phyloP scores from a whole-genome alignment of 2,797 vertebrate species.

The Decapterus maruadsi region DNA sequence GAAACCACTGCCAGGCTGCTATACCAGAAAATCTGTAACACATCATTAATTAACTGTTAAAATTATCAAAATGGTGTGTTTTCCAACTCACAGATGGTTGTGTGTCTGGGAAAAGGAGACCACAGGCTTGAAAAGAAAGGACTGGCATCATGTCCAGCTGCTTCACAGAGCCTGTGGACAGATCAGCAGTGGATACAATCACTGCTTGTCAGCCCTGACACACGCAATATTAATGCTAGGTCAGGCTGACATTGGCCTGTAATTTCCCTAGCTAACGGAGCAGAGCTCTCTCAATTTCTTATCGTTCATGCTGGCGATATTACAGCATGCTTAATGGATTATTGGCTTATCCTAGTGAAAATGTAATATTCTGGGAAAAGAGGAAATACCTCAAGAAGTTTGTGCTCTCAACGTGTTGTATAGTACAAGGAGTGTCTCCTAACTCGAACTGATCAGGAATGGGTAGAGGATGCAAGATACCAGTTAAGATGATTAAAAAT shows the following conservation, averaged over 20 bases:
- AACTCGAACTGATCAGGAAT: neutral
- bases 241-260: constrained; percentile 62
- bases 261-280: constrained; percentile 62
- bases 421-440: neutral
- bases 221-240: constrained; percentile 62
- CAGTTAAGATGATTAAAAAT: too few species aligned
- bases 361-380: constrained; percentile 43
- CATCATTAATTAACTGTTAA: constrained; percentile 18
- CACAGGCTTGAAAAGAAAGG: constrained; percentile 36
- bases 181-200: constrained; percentile 47
- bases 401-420: constrained; percentile 8
- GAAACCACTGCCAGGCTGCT: constrained; percentile 8
- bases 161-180: constrained; percentile 41
- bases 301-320: constrained; percentile 40
- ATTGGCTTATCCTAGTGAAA: constrained; percentile 51
- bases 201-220: constrained; percentile 59
- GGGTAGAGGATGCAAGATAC: neutral
- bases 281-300: constrained; percentile 43
- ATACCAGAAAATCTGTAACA: constrained; percentile 16
- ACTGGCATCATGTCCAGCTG: constrained; percentile 39
- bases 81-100: constrained; percentile 34
- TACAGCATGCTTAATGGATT: constrained; percentile 51
- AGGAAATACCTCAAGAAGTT: constrained; percentile 22
- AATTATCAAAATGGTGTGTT: constrained; percentile 23
- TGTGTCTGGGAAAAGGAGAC: constrained; percentile 27